Percentiles rank a stretch among this genome's conserved stretches.
phyloP scores from a whole-genome alignment of 2,113 vertebrate genomes.

The Cygnus atratus region DNA sequence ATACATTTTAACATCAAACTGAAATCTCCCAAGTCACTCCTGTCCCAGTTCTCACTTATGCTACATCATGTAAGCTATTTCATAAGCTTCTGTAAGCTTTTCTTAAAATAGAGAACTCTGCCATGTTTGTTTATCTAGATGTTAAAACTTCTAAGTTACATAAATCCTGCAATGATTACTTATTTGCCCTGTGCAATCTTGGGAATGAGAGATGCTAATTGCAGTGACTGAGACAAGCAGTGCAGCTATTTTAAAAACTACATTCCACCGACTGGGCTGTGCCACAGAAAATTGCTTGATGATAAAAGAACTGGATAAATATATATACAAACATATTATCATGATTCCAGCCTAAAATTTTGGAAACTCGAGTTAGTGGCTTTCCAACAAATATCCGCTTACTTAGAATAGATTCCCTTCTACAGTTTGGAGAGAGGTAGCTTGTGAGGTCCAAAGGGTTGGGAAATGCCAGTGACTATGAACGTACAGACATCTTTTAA shows the following conservation, averaged over 20 bases:
- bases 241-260: background rate
- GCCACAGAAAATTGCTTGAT: background rate
- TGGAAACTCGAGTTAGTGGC: background rate
- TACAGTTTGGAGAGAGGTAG: background rate
- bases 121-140: background rate
- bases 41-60: background rate
- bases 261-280: background rate
- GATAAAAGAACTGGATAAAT: background rate
- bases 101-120: background rate
- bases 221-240: background rate
- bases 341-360: background rate
- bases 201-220: constrained; percentile 8
- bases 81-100: background rate
- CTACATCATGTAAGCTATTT: background rate
- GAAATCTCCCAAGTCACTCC: background rate
- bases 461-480: background rate
- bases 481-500: background rate
- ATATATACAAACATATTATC: background rate
- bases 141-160: background rate
- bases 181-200: background rate
- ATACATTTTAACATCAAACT: background rate
- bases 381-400: background rate
- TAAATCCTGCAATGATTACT: background rate
- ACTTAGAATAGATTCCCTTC: background rate
- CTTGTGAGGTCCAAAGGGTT: background rate